Evolutionary conservation across 2,113 vertebrate species (phyloP).

Genomic region (Onychostoma macrolepis): DNA sequence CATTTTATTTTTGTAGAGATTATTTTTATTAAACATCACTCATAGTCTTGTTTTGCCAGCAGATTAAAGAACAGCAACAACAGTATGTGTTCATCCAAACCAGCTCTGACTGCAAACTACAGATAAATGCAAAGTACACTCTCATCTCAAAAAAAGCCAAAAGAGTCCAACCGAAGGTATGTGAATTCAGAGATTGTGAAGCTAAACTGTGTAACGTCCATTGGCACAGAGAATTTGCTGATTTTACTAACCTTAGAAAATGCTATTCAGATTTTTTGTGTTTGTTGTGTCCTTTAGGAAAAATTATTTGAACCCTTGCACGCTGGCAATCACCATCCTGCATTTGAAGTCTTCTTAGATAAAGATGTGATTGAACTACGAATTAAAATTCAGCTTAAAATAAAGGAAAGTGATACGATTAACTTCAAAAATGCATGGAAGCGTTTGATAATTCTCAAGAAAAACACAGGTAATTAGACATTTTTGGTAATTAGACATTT

Average conservation of each 20-base stretch:
- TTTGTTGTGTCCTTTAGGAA: neutral
- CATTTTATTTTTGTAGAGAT: neutral
- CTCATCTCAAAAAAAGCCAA: slow-evolving; percentile 1
- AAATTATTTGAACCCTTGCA: slow-evolving; percentile 11
- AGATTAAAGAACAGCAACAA: slow-evolving; percentile 44
- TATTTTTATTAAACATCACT: neutral
- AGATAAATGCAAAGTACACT: slow-evolving; percentile 38
- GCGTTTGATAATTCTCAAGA: slow-evolving; percentile 41
- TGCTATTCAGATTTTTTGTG: neutral
- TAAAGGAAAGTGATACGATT: neutral
- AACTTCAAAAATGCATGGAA: slow-evolving; percentile 9
- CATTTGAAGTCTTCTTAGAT: slow-evolving; percentile 51
- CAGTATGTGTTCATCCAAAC: slow-evolving; percentile 42
- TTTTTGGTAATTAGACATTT: neutral
- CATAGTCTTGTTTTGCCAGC: neutral
- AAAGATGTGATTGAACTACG: slow-evolving; percentile 25
- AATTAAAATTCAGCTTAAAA: slow-evolving; percentile 31
- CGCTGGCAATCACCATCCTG: slow-evolving; percentile 22
- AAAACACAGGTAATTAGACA: neutral
- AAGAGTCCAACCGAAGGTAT: slow-evolving; percentile 48
- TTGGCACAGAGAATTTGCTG: neutral
- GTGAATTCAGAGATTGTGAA: neutral
- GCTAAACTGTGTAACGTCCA: neutral
- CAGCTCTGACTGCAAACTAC: slow-evolving; percentile 45
- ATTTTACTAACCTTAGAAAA: neutral